Percentiles rank a stretch among this genome's conserved stretches.
Evolutionary conservation across 1,140 invertebrate species (phyloP).

Genomic region (Kradibia gibbosae): DNA sequence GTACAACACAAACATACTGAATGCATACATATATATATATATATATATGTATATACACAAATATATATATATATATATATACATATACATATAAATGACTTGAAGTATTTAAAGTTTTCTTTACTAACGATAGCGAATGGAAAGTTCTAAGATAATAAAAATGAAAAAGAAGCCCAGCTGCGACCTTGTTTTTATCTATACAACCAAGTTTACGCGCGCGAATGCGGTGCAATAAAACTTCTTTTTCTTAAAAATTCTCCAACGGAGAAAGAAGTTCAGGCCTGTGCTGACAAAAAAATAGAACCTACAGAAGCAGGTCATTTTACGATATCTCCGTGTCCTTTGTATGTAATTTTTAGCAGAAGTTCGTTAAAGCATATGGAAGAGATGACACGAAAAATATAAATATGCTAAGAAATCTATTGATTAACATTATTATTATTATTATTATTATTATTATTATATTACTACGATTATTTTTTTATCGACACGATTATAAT

Average conservation of each 20-base stretch:
- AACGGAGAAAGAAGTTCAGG: constrained; percentile 23
- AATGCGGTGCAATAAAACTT: constrained; percentile 45
- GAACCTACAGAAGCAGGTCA: constrained; percentile 31
- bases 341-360: constrained; percentile 43
- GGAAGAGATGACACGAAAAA: background rate
- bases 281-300: constrained; percentile 32
- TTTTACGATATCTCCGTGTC: constrained; percentile 37
- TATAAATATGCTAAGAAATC: constrained; percentile 34
- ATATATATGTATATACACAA: constrained; percentile 17
- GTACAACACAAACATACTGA: constrained; percentile 13
- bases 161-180: constrained; percentile 26
- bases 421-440: constrained; percentile 16
- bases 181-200: constrained; percentile 38
- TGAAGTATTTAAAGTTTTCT: constrained; percentile 41
- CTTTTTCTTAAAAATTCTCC: constrained; percentile 33
- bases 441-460: background rate
- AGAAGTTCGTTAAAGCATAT: constrained; percentile 16
- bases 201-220: constrained; percentile 42
- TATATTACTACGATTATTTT: background rate
- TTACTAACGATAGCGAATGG: constrained; percentile 30
- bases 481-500: background rate
- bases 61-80: constrained; percentile 25
- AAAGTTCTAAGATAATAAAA: constrained; percentile 40
- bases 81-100: constrained; percentile 34
- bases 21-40: constrained; percentile 10